phyloP scores from a whole-genome alignment of 2,797 vertebrate species.

The Pteropus rufus region DNA sequence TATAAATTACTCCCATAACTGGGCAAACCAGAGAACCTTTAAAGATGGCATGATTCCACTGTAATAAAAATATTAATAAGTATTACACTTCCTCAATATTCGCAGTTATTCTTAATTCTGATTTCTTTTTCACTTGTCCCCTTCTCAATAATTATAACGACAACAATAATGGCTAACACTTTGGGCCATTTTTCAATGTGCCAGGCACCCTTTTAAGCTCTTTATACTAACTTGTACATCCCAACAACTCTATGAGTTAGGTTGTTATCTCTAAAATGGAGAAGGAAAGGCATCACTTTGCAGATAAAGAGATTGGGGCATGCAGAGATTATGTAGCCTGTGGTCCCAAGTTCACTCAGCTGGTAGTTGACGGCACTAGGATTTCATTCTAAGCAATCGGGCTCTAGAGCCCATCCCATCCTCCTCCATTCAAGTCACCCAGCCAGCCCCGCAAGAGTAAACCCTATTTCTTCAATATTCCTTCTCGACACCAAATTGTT shows the following conservation, averaged over 20 bases:
- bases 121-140: neutral
- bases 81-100: neutral
- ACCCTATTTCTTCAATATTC: neutral
- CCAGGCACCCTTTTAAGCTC: neutral
- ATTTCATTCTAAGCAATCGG: neutral
- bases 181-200: neutral
- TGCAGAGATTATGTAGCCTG: neutral
- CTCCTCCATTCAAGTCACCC: neutral
- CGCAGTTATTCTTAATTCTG: neutral
- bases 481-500: neutral
- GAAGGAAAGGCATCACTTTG: neutral
- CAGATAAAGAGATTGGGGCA: neutral
- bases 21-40: conserved; percentile 19
- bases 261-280: neutral
- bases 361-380: neutral
- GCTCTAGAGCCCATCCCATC: neutral
- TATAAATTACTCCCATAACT: conserved; percentile 38
- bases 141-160: neutral
- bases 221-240: neutral
- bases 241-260: neutral
- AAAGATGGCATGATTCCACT: neutral
- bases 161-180: neutral
- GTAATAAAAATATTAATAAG: conserved; percentile 15
- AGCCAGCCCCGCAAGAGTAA: neutral
- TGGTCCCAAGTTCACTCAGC: neutral